Conservation (phyloP, 2,888 invertebrate species). For the Napeogenes inachia region DNA sequence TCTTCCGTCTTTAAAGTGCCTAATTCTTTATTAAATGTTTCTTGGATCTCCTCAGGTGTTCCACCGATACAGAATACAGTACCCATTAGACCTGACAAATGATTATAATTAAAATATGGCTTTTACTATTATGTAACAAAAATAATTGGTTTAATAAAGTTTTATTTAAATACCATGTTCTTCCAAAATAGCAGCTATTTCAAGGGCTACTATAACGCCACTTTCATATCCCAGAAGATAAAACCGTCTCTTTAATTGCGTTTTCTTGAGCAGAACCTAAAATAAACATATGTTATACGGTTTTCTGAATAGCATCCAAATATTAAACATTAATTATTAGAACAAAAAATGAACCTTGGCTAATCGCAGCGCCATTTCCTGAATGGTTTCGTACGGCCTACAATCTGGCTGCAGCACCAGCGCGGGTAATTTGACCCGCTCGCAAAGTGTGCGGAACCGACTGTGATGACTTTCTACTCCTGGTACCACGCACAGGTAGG, state of each 20-base stretch:
- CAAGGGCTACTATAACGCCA: constrained; percentile 48
- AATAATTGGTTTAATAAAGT: no score
- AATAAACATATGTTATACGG: neutral
- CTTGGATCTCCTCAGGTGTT: constrained; percentile 41
- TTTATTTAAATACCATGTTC: constrained; percentile 38
- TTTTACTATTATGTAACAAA: neutral
- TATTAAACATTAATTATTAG: neutral
- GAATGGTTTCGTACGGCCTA: constrained; percentile 38
- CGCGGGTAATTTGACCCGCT: constrained; percentile 46
- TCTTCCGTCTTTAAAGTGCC: constrained; percentile 31
- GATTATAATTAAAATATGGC: neutral
- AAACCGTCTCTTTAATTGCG: constrained; percentile 37
- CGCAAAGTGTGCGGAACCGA: constrained; percentile 43
- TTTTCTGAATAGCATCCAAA: neutral
- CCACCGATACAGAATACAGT: constrained; percentile 52
- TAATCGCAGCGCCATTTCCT: constrained; percentile 40
- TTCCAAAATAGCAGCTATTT: constrained; percentile 52
- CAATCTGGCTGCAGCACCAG: constrained; percentile 42
- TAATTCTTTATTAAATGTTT: constrained; percentile 33
- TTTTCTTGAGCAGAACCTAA: constrained; percentile 42
- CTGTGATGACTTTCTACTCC: constrained; percentile 48
- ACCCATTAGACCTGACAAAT: constrained; percentile 43
- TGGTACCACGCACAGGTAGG: constrained; percentile 46
- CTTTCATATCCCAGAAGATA: constrained; percentile 52
- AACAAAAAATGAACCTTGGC: constrained; percentile 33